A percentile compares a stretch with the other conserved stretches of the same genome.
Conservation (phyloP, 2,113 vertebrate species). For the Hippocampus zosterae region DNA sequence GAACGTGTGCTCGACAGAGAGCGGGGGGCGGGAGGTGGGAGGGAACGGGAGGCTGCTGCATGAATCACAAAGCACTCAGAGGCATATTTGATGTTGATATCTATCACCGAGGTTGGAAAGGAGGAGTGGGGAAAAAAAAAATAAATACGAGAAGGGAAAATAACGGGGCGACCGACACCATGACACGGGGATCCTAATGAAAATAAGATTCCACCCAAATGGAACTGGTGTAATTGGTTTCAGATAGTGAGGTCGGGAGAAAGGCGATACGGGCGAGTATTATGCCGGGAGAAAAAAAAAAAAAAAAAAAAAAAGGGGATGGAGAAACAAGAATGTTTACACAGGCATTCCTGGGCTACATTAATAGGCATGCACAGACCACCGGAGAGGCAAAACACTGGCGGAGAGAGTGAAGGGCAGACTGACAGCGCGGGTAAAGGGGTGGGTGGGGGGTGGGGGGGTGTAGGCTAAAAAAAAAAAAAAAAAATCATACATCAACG, state of each 20-base stretch:
- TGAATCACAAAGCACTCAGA: constrained; percentile 99
- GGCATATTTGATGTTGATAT: constrained; percentile 99
- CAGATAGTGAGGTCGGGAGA: constrained; percentile 97
- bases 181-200: constrained; percentile 90
- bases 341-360: constrained; percentile 87
- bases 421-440: constrained; percentile 32
- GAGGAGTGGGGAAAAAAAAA: constrained; percentile 67
- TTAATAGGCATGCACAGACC: constrained; percentile 74
- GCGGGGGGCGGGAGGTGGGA: constrained; percentile 73
- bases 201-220: constrained; percentile 98
- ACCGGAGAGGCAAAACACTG: constrained; percentile 10
- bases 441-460: constrained; percentile 8
- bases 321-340: constrained; percentile 96
- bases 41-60: constrained; percentile 62
- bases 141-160: constrained; percentile 61
- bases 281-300: constrained; percentile 64
- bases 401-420: constrained; percentile 30
- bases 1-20: constrained; percentile 65
- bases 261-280: constrained; percentile 91
- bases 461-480: constrained; percentile 5
- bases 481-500: constrained; percentile 37
- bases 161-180: constrained; percentile 73
- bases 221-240: constrained; percentile 99
- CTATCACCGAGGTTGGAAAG: constrained; percentile 84
- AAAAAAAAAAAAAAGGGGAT: constrained; percentile 78